phyloP scores from a whole-genome alignment of 2,113 vertebrate genomes.

The Heliornis fulica region DNA sequence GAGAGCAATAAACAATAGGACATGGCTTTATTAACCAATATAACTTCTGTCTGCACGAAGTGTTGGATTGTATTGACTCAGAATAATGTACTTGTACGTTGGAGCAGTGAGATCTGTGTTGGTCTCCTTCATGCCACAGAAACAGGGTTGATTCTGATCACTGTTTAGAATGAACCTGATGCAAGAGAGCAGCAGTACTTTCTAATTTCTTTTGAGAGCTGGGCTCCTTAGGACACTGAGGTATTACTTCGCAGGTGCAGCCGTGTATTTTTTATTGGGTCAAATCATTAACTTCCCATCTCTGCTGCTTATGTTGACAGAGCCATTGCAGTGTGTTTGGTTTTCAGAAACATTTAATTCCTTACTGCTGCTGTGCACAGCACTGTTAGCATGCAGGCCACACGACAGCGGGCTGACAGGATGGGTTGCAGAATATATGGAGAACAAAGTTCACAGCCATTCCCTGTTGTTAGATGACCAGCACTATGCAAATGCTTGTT shows the following conservation, averaged over 20 bases:
- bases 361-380: not conserved
- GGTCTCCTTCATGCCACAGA: not conserved
- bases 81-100: not conserved
- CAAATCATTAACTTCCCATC: not conserved
- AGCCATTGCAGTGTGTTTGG: not conserved
- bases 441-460: not conserved
- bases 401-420: not conserved
- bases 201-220: not conserved
- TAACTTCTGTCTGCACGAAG: not conserved
- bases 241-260: not conserved
- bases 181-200: not conserved
- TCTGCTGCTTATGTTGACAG: not conserved
- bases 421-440: not conserved
- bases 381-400: not conserved
- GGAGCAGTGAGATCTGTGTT: not conserved
- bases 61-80: not conserved
- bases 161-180: not conserved
- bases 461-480: not conserved
- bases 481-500: not conserved
- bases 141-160: not conserved
- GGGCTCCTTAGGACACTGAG: not conserved
- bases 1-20: not conserved
- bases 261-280: not conserved
- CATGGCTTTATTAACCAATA: fast-evolving
- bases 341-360: not conserved